Evolutionary conservation across 2,888 invertebrate genomes (phyloP), one percentile per base, ranked within the genome.

Genomic region (Noctua pronuba): DNA sequence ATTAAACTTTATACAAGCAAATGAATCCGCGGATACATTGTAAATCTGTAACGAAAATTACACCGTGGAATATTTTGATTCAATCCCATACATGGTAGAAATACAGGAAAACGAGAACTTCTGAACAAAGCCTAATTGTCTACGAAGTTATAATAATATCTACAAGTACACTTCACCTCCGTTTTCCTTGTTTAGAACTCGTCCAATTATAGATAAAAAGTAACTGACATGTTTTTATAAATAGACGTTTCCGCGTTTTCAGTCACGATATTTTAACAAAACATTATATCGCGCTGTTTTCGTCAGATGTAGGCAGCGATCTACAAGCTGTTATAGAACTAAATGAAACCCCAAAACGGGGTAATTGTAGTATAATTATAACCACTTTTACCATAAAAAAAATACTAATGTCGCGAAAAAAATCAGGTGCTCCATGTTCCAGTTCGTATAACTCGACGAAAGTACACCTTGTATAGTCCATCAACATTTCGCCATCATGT

Each of bases 111-210:
- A 62, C n/a, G n/a, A 55, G 38, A 55, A 46, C 46, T 38, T 68
- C 55, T 21, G 21, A 24, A 73, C 46, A 41, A 55, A 68, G 31
- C 74, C 68, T 69, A 60, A 81, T 69, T 65, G 58, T 81, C 69
- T 66, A 80, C 65, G 44, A 80, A 82, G 75, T 80, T 68, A 68
- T 74, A 74, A 84, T 72, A 80, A 84, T 65, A 60, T 72, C 60
- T 60, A 60, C 58, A 62, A 79, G 65, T n/a, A 82, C 52, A 41
- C 60, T 77, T 71, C 35, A 72, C 78, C 13, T 72, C 68, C 21
- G 41, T 58, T 73, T 73, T 55, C 60, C 70, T 84, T 84, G 49
- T 79, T 80, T 66, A 72, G 55, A 76, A 76, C 55, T 76, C 38
- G 13, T 76, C 64, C 84, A 76, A 76, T 80, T 76, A 65, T 69